phyloP scores from a whole-genome alignment of 2,888 invertebrate species.

The Pseudoips prasinana region DNA sequence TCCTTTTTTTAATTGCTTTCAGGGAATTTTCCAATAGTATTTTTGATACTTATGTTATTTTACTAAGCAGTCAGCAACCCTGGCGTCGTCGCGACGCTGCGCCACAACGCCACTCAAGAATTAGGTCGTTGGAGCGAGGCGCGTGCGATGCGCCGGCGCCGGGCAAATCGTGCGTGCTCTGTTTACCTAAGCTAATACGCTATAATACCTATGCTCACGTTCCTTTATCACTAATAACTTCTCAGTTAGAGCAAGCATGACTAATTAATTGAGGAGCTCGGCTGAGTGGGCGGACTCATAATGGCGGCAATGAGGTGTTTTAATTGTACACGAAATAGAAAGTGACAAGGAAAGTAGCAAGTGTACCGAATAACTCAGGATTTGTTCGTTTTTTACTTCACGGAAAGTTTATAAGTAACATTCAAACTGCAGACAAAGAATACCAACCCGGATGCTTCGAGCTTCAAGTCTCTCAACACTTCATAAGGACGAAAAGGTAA shows the following conservation, averaged over 20 bases:
- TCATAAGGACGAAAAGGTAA: constrained; percentile 24
- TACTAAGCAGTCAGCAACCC: neutral
- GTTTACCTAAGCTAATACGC: constrained; percentile 46
- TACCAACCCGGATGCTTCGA: constrained; percentile 12
- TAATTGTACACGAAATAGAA: constrained; percentile 24
- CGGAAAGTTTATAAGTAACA: constrained; percentile 1
- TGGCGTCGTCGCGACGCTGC: constrained; percentile 34
- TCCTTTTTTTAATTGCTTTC: too few species aligned
- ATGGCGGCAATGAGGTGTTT: constrained; percentile 13
- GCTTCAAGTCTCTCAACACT: constrained; percentile 11
- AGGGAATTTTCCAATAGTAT: too few species aligned
- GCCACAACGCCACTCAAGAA: constrained; percentile 37
- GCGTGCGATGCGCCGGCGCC: constrained; percentile 60
- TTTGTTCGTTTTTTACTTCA: constrained; percentile 1
- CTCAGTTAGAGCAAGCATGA: constrained; percentile 34
- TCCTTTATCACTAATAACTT: constrained; percentile 21
- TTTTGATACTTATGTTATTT: too few species aligned
- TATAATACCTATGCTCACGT: constrained; percentile 24
- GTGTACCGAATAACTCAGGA: constrained; percentile 9
- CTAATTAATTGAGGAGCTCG: constrained; percentile 33
- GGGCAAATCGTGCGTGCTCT: constrained; percentile 54
- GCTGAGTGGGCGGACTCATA: constrained; percentile 15
- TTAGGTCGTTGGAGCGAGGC: constrained; percentile 53
- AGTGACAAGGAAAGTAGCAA: constrained; percentile 19
- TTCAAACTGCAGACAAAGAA: constrained; percentile 6